Base-by-base conservation (phyloP, 2,888 invertebrate species). In the Hirtodrosophila duncani region DNA sequence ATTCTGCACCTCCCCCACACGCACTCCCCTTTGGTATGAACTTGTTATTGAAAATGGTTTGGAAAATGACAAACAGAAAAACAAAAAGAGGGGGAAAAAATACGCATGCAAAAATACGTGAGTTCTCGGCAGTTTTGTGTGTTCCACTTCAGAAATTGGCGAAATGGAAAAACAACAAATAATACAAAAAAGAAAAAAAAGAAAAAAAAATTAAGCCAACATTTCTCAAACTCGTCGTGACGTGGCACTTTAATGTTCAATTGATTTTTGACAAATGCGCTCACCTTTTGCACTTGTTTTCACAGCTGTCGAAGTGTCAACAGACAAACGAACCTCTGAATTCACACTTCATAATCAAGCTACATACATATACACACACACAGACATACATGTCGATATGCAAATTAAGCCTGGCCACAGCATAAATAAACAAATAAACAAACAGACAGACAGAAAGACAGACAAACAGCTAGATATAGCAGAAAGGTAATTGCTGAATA, bases 201-300 rank as follows among this genome's bases (percentile, higher is more conserved):
- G 33, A 37, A 44, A 38, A 55, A 44, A 43, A 55, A 55, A 45
- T n/a, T n/a, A n/a, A n/a, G n/a, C n/a, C n/a, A 33, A 53, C 55
- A 53, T 44, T 27, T 16, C 21, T 10, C 20, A 13, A 9, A 36
- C 49, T 39, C n/a, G 17, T 57, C 39, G 41, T 58, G 60, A 52
- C 38, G 38, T 50, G 55, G 41, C 42, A 58, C 57, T 69, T 74
- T 48, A 57, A 48, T 52, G 48, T 51, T 46, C 63, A 36, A 75
- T 79, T 67, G 77, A 75, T 55, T 75, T 75, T 39, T 50, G 72
- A 67, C 65, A 63, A 71, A 56, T 34, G 39, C 39, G 18, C 45
- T 48, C 50, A 56, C 56, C 56, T 59, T 58, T 37, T 20, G 21
- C 21, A 30, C 17, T 26, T 56, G 50, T 56, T 59, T 39, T 33